phyloP scores from a whole-genome alignment of 2,113 vertebrate species.

The Triplophysa siluroides region DNA sequence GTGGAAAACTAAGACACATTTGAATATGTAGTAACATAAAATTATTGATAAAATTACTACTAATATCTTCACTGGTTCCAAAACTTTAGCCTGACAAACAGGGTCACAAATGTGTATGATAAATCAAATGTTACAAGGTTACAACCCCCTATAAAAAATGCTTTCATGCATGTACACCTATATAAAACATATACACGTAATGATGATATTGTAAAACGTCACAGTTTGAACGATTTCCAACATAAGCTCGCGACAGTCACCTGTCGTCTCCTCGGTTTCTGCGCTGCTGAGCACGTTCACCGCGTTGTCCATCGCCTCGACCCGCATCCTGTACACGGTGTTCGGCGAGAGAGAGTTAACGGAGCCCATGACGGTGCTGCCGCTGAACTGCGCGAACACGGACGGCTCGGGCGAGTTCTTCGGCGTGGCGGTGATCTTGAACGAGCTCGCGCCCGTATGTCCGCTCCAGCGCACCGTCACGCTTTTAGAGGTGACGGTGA shows the following conservation, averaged over 20 bases:
- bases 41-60: too few species aligned
- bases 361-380: conserved; percentile 70
- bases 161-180: background rate
- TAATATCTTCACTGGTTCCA: too few species aligned
- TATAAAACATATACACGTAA: background rate
- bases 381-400: conserved; percentile 68
- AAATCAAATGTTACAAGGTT: too few species aligned
- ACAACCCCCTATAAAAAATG: too few species aligned
- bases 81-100: too few species aligned
- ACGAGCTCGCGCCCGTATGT: conserved; percentile 69
- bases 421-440: conserved; percentile 75
- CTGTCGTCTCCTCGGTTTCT: conserved; percentile 67
- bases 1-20: too few species aligned
- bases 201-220: background rate
- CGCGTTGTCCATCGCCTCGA: conserved; percentile 78
- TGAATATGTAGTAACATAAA: too few species aligned
- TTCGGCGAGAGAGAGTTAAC: conserved; percentile 76
- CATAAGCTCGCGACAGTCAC: conserved; percentile 50
- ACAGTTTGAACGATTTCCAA: background rate
- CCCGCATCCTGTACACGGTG: conserved; percentile 69
- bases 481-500: conserved; percentile 75
- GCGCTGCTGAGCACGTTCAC: conserved; percentile 68
- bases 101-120: too few species aligned
- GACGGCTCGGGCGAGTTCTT: conserved; percentile 61
- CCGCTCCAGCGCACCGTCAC: conserved; percentile 73